Conservation (phyloP, 2,888 invertebrate genomes). For the Candidula unifasciata region DNA sequence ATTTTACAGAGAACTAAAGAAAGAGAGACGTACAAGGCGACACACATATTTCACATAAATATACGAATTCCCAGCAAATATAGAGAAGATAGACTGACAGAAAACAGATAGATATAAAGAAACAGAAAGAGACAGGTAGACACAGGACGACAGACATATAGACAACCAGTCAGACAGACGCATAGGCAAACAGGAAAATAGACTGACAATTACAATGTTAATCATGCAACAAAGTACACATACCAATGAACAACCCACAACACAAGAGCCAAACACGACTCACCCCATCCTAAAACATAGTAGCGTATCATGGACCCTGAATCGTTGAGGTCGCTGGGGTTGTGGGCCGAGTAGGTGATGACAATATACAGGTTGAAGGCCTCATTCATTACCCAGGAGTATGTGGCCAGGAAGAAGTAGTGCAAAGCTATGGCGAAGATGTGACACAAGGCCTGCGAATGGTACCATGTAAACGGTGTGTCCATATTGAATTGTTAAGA, state of each 20-base stretch:
- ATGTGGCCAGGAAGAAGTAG: conserved; percentile 76
- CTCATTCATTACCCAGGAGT: conserved; percentile 78
- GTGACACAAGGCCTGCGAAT: conserved; percentile 73
- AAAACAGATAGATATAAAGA: too few species aligned
- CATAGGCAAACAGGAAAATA: background rate
- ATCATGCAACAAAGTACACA: conserved; percentile 72
- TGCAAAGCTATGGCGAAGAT: conserved; percentile 76
- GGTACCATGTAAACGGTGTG: background rate
- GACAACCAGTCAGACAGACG: background rate
- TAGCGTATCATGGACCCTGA: conserved; percentile 75
- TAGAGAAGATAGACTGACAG: background rate
- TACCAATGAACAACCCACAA: background rate
- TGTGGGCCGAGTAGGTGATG: conserved; percentile 78
- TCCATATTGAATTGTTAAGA: background rate
- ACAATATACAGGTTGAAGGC: conserved; percentile 78
- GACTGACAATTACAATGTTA: background rate
- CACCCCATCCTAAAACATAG: conserved; percentile 78
- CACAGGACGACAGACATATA: background rate
- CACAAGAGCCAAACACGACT: conserved; percentile 5
- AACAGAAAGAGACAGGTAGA: background rate
- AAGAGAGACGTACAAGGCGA: too few species aligned
- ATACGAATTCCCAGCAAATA: too few species aligned
- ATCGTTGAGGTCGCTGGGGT: conserved; percentile 73
- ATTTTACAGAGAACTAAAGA: too few species aligned
- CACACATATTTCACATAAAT: too few species aligned